Evolutionary conservation across 2,888 invertebrate species (phyloP).

Genomic region (Trissolcus brochymenae): DNA sequence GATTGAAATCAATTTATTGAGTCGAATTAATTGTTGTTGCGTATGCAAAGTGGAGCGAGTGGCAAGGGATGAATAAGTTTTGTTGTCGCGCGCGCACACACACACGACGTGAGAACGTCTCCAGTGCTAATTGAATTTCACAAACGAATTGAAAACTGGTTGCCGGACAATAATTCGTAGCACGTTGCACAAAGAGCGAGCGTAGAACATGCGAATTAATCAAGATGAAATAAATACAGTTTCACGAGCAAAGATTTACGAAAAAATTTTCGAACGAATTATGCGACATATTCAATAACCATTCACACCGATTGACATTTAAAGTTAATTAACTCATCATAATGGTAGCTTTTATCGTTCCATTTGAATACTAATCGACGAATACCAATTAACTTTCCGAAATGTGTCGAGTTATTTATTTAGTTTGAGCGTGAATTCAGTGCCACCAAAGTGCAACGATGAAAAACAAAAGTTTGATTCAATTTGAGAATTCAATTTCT

Average conservation of each 20-base stretch:
- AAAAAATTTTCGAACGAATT: constrained; percentile 12
- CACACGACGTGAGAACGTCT: constrained; percentile 18
- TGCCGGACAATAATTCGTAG: constrained; percentile 14
- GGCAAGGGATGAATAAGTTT: constrained; percentile 19
- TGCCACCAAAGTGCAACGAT: no score
- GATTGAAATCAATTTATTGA: constrained; percentile 19
- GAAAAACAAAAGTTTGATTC: no score
- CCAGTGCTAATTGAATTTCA: constrained; percentile 40
- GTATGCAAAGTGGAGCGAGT: constrained; percentile 13
- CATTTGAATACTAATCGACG: constrained; percentile 22
- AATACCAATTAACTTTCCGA: constrained; percentile 19
- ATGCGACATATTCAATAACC: background rate
- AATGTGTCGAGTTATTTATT: constrained; percentile 7
- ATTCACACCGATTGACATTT: constrained; percentile 18
- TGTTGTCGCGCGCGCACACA: constrained; percentile 5
- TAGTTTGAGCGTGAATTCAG: background rate
- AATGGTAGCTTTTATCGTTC: constrained; percentile 22
- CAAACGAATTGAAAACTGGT: constrained; percentile 47
- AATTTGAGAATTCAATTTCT: no score
- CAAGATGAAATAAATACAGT: constrained; percentile 28
- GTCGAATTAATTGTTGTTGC: constrained; percentile 23
- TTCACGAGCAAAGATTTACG: constrained; percentile 10
- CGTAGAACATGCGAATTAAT: constrained; percentile 33
- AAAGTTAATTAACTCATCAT: constrained; percentile 21
- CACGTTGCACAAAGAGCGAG: constrained; percentile 1